Evolutionary conservation across 2,797 vertebrate genomes (phyloP), one percentile per base, ranked within the genome.

Genomic region (Capromys pilorides): DNA sequence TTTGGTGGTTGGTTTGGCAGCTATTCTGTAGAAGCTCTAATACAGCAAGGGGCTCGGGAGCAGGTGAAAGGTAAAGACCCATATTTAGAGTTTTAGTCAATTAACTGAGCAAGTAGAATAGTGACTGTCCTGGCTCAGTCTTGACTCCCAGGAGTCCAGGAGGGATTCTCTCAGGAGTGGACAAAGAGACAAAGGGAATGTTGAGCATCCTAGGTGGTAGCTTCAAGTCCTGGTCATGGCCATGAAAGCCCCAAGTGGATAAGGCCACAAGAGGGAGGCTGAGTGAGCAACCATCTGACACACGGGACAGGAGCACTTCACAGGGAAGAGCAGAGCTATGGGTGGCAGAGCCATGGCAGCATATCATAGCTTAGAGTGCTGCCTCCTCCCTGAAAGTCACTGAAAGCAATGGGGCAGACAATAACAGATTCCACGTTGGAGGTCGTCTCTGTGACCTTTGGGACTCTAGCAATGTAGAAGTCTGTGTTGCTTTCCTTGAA

Each of bases 311-410:
- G 26, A 22, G 19, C 16, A 14, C 31, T 28, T 36, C 36, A 4
- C 11, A 14, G n/a, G 18, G 51, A 81, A 57, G 84, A 62, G 24
- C 3, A 31, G 61, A 39, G 28, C 21, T 14, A 41, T n/a, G 9
- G 51, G 11, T 51, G 36, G 2, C 7, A 11, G 36, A 77, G 22
- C 45, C 28, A 66, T 1, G 0, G 61, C 78, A 85, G 28, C 2
- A 57, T 5, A 1, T 45, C 80, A 24, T 33, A 45, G 33, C 28
- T 22, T 31, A 26, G 36, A 31, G 18, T 36, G 13, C 57, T 13
- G 14, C 7, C 16, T 26, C 36, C 10, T 1, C 2, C 14, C 39
- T 49, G 28, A 64, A 36, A 0, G 0, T 18, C 26, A 10, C 67
- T 39, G 24, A 57, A 57, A 9, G 41, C 4, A 28, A 24, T 41